These are phyloP conservation scores for Pampusana beccarii DNA, from an alignment of 2,113 vertebrate species.

Conservation along the genomic window DNA sequence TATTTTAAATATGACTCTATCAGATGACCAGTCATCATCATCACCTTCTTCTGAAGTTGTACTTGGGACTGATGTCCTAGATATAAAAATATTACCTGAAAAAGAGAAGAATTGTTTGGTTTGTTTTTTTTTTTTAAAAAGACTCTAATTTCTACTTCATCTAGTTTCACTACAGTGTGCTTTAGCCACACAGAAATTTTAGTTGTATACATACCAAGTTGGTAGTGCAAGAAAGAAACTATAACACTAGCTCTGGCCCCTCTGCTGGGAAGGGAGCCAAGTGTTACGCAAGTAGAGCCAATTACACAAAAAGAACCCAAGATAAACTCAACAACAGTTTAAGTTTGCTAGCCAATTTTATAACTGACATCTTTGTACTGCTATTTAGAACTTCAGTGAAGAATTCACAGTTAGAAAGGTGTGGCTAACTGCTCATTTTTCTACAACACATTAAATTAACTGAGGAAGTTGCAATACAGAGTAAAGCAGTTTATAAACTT, in stretches of 20 bases:
- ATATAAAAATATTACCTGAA: slow-evolving; percentile 97
- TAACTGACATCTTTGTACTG: slow-evolving; percentile 24
- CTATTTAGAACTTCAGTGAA: slow-evolving; percentile 5
- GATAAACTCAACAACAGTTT: slow-evolving; percentile 44
- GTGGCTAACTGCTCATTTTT: slow-evolving; percentile 41
- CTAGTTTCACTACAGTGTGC: background rate
- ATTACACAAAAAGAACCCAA: slow-evolving; percentile 36
- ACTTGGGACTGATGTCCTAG: slow-evolving; percentile 81
- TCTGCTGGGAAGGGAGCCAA: slow-evolving; percentile 48
- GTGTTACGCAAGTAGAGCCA: slow-evolving; percentile 5
- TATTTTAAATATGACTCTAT: slow-evolving; percentile 93
- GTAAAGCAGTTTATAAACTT: slow-evolving; percentile 66
- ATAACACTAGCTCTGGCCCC: background rate
- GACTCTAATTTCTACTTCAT: background rate
- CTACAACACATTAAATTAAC: background rate
- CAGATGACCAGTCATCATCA: slow-evolving; percentile 86
- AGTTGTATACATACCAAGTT: background rate
- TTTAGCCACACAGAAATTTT: background rate
- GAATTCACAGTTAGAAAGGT: slow-evolving; percentile 50
- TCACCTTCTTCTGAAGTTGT: slow-evolving; percentile 86
- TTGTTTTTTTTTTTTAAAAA: background rate
- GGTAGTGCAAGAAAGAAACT: background rate
- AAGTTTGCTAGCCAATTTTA: slow-evolving; percentile 21
- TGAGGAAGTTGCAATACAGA: background rate
- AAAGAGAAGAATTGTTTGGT: background rate